Base-by-base conservation (phyloP, 2,113 vertebrate genomes). In the Sinocyclocheilus grahami region DNA sequence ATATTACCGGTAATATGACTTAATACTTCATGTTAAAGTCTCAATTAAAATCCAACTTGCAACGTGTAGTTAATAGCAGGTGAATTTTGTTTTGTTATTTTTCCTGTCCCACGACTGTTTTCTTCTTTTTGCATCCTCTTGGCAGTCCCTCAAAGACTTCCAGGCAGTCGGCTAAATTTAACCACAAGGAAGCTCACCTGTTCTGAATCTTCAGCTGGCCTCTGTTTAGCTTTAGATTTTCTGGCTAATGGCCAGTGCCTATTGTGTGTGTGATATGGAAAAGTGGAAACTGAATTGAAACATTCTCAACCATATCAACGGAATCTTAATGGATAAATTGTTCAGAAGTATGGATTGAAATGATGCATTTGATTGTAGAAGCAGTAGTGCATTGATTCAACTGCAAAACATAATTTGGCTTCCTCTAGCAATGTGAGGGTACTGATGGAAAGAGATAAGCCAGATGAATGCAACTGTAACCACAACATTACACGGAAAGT, bases 121-220 rank as follows among this genome's bases (percentile, higher is more conserved):
- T 16, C 67, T 87, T 85, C 71, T 67, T 62, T 77, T 3, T 75
- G 65, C 78, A 90, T 88, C 85, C 86, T 84, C 76, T 81, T 89
- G 87, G 86, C 89, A 85, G 27, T 33, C 55, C 37, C 83, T 85
- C 86, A 89, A 79, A 88, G 55, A 42, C 78, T 82, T 82, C 86
- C 86, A 83, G 46, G 72, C 60, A 80, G 79, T 55, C 42, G 46
- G n/a, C 83, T 74, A 71, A 88, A 84, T 87, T 87, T 85, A 88
- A 67, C 3, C 77, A 74, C 78, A 39, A 75, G 39, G 83, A 78
- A 30, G 67, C 84, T 91, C 91, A 91, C 89, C 91, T 91, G 91
- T 86, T 86, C 69, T 27, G 76, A 71, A 42, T 80, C 58, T 71
- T 87, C 89, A 90, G 88, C 86, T 90, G 88, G 77, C 75, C 82